phyloP scores from a whole-genome alignment of 2,113 vertebrate species.

The Phoenicopterus ruber region DNA sequence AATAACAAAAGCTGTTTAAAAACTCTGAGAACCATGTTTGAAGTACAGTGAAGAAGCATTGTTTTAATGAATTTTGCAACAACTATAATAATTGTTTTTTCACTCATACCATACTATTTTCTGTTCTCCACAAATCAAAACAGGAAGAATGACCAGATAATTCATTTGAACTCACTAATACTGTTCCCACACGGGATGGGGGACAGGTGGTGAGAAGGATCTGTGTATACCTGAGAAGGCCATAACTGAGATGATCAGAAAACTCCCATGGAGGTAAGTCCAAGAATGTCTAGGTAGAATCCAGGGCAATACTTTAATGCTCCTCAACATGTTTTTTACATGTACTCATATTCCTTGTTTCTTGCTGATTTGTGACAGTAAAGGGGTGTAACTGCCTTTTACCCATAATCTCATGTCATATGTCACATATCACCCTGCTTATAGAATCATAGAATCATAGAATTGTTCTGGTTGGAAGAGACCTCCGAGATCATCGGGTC shows the following conservation, averaged over 20 bases:
- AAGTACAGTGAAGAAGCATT: slow-evolving; percentile 37
- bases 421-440: not conserved
- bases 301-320: not conserved
- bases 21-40: slow-evolving; percentile 42
- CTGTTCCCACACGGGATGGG: not conserved
- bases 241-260: not conserved
- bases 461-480: too few relatives aligned
- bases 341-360: not conserved
- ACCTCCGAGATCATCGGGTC: too few relatives aligned
- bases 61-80: slow-evolving; percentile 57
- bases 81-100: not conserved
- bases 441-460: too few relatives aligned
- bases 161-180: not conserved
- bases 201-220: not conserved
- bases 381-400: not conserved
- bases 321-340: not conserved
- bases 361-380: not conserved
- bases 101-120: slow-evolving; percentile 13
- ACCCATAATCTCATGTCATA: fast-evolving
- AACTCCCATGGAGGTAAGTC: not conserved
- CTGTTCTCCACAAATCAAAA: not conserved
- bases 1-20: slow-evolving; percentile 72
- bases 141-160: not conserved
- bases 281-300: not conserved
- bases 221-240: not conserved